phyloP scores from a whole-genome alignment of 2,888 invertebrate species.

The Mantis religiosa region DNA sequence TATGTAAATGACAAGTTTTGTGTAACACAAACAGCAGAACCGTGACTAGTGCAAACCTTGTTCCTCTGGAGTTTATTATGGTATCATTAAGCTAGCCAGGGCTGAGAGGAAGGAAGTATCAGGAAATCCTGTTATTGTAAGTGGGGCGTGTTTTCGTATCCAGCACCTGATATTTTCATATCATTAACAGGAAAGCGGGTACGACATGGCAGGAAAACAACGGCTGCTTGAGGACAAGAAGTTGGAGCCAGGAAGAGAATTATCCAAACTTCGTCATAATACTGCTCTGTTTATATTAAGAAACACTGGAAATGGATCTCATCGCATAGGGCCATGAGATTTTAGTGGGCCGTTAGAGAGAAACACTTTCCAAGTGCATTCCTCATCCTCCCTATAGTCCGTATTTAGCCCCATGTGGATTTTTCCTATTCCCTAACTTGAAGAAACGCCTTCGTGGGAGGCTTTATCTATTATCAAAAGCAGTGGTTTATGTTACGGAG shows the following conservation, averaged over 20 bases:
- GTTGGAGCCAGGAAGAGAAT: background rate
- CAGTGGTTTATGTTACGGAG: no score
- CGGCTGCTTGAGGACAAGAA: background rate
- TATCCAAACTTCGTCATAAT: background rate
- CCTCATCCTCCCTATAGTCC: no score
- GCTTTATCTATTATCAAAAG: no score
- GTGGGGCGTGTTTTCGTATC: background rate
- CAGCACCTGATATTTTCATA: background rate
- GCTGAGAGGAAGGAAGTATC: background rate
- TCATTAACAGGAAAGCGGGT: background rate
- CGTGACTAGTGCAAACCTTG: background rate
- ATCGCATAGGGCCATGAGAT: no score
- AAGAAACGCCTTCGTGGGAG: no score
- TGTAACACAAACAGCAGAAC: background rate
- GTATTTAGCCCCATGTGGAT: no score
- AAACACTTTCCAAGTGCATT: no score
- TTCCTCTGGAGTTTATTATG: background rate
- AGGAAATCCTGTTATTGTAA: background rate
- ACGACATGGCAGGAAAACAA: background rate
- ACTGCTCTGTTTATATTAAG: background rate
- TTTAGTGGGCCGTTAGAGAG: no score
- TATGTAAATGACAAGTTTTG: background rate
- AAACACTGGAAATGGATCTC: no score
- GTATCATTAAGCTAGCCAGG: background rate
- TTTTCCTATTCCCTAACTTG: no score